Evolutionary conservation across 92 coral and sea anemone species (phyloP).

Genomic region (Actinernus sp.): DNA sequence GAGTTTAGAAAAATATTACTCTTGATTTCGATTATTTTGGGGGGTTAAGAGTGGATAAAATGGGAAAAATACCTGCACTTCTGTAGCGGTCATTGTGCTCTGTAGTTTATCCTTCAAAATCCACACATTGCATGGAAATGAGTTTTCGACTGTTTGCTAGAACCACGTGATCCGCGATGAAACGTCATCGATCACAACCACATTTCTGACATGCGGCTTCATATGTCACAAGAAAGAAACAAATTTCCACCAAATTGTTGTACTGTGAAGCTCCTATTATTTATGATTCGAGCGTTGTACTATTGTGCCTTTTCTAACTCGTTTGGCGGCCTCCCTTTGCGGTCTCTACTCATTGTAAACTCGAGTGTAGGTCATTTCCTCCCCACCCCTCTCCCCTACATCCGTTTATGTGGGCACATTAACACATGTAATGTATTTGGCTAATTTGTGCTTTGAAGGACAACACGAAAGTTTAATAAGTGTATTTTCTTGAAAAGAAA

Average conservation of each 20-base stretch:
- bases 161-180: conserved; percentile 80
- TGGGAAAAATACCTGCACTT: conserved; percentile 98
- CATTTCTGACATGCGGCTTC: conserved; percentile 61
- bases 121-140: conserved; percentile 92
- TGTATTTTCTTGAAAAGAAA: too few species aligned
- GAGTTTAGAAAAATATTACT: conserved; percentile 66
- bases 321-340: too few species aligned
- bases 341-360: too few species aligned
- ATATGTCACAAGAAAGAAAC: too few species aligned
- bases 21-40: conserved; percentile 49
- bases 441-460: too few species aligned
- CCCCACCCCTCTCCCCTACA: conserved; percentile 68
- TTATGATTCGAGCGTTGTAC: too few species aligned
- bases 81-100: conserved; percentile 94
- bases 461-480: too few species aligned
- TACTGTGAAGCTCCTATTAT: too few species aligned
- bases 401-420: too few species aligned
- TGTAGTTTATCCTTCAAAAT: conserved; percentile 87
- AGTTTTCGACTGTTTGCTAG: conserved; percentile 71
- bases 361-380: conserved; percentile 58
- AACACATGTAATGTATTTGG: too few species aligned
- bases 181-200: conserved; percentile 85
- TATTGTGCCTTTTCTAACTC: too few species aligned
- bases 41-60: conserved; percentile 51
- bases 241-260: too few species aligned